Percentiles rank a stretch among this genome's conserved stretches.
Conservation (phyloP, 2,888 invertebrate species). For the Cheilosia grossa region DNA sequence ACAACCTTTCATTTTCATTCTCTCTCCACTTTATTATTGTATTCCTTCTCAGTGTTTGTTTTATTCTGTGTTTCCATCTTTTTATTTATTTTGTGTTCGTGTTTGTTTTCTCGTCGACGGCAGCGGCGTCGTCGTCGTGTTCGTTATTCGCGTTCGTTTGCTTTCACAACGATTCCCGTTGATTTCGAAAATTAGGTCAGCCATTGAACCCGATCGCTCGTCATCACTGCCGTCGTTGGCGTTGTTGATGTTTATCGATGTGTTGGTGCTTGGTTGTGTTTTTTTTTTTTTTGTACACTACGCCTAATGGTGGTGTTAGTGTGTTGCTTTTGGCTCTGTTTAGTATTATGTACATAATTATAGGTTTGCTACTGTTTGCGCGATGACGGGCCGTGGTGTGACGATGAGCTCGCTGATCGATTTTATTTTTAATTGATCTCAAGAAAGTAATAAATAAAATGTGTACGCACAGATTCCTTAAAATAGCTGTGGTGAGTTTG, state of each 20-base stretch:
- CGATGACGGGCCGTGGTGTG: not conserved
- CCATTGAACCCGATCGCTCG: slow-evolving; percentile 82
- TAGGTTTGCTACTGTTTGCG: no score
- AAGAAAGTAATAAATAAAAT: no score
- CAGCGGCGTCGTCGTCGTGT: not conserved
- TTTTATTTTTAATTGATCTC: slow-evolving; percentile 6
- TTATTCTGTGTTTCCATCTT: slow-evolving; percentile 21
- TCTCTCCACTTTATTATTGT: slow-evolving; percentile 5
- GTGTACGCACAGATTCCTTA: no score
- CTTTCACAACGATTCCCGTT: slow-evolving; percentile 78
- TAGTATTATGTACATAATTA: not conserved
- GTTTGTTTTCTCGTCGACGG: slow-evolving; percentile 38
- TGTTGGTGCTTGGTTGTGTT: slow-evolving; percentile 5
- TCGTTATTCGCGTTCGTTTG: slow-evolving; percentile 61
- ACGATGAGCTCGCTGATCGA: slow-evolving; percentile 36
- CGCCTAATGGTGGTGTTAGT: not conserved
- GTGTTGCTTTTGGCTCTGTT: slow-evolving; percentile 21
- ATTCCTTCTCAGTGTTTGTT: not conserved
- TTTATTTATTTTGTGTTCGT: slow-evolving; percentile 30
- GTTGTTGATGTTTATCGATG: slow-evolving; percentile 31
- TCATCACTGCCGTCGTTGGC: slow-evolving; percentile 67
- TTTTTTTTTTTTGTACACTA: not conserved
- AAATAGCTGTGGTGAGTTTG: no score
- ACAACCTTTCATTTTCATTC: slow-evolving; percentile 29
- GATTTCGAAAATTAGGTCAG: slow-evolving; percentile 82